Base-by-base conservation (phyloP, 1,140 invertebrate species). In the Stenopsyche tienmushanensis region DNA sequence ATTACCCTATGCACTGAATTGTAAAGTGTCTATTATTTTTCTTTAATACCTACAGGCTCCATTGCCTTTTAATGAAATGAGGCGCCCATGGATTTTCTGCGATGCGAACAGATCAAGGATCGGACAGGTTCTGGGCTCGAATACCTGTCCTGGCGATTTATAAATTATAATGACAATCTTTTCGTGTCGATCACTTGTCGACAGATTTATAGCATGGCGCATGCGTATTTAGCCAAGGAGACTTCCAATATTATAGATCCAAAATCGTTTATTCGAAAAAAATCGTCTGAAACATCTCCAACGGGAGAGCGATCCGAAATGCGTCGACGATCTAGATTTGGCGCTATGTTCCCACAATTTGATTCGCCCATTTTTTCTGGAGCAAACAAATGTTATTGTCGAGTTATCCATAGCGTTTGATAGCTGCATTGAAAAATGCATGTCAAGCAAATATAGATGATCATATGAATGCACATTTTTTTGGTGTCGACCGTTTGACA, bases 151-250 rank as follows among this genome's bases (percentile, higher is more conserved):
- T 10, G 24, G 17, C 10, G 26, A 57, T 57, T 57, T 34, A 29
- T 57, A 57, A 15, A 57, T 57, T 57, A 57, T 9, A 26, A 25
- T 57, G 21, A 57, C 34, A 57, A 57, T 57, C 53, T 34, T 24
- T 57, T 39, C 53, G 34, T 57, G 53, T 57, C 53, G 53, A 57
- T 57, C 53, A 39, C 53, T 3, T 57, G 53, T 57, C 34, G 53
- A 57, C 24, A 57, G 53, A 57, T 57, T 57, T 57, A 57, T 57
- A 15, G 53, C 24, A 34, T 29, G 53, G 53, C 24, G 24, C 34
- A 57, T 29, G 44, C 44, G 44, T 20, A 47, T 47, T 47, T 18
- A 34, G 29, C 5, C 29, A 34, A 34, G 13, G 13, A 34, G 13
- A 34, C 5, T 34, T n/a, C n/a, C n/a, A 34, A 7, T 34, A 34